Percentiles rank a stretch among this genome's conserved stretches.
These are phyloP conservation scores for Dyspetes luteomarginatus DNA, from an alignment of 2,888 invertebrate genomes.

Conservation along the genomic window DNA sequence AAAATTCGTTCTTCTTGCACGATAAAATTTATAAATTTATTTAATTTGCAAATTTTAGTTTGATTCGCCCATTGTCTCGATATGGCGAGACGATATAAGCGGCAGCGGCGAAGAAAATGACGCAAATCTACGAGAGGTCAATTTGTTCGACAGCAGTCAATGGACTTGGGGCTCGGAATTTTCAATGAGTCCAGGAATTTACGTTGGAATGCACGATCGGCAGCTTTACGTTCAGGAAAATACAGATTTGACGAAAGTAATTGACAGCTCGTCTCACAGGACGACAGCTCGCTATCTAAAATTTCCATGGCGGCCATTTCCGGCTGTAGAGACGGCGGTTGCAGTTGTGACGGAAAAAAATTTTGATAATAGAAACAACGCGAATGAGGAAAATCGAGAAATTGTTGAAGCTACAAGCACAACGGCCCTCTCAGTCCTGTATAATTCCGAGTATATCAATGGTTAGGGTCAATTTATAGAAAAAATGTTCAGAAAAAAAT, in stretches of 20 bases:
- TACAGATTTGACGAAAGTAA: conserved; percentile 67
- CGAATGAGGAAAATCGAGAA: conserved; percentile 54
- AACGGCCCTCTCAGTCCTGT: conserved; percentile 89
- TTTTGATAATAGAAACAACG: conserved; percentile 47
- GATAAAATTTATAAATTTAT: conserved; percentile 10
- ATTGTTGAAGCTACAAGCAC: conserved; percentile 83
- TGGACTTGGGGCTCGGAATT: conserved; percentile 83
- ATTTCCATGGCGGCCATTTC: conserved; percentile 91
- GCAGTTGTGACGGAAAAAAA: not conserved
- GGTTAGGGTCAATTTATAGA: conserved; percentile 82
- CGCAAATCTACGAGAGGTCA: conserved; percentile 86
- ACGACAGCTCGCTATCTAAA: conserved; percentile 75
- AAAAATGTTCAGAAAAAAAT: too few relatives aligned
- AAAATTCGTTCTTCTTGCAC: too few relatives aligned
- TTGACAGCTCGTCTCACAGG: conserved; percentile 66
- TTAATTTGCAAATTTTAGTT: conserved; percentile 85
- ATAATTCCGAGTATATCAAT: conserved; percentile 89
- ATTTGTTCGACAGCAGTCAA: conserved; percentile 89
- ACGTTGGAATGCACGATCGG: conserved; percentile 92
- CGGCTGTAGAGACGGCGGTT: conserved; percentile 83
- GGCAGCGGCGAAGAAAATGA: conserved; percentile 77
- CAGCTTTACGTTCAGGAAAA: conserved; percentile 86
- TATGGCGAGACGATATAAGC: conserved; percentile 88
- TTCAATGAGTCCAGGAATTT: conserved; percentile 87
- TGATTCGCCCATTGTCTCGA: conserved; percentile 92